These are phyloP conservation scores for Gonioctena quinquepunctata DNA, from an alignment of 1,140 invertebrate genomes.

Conservation along the genomic window DNA sequence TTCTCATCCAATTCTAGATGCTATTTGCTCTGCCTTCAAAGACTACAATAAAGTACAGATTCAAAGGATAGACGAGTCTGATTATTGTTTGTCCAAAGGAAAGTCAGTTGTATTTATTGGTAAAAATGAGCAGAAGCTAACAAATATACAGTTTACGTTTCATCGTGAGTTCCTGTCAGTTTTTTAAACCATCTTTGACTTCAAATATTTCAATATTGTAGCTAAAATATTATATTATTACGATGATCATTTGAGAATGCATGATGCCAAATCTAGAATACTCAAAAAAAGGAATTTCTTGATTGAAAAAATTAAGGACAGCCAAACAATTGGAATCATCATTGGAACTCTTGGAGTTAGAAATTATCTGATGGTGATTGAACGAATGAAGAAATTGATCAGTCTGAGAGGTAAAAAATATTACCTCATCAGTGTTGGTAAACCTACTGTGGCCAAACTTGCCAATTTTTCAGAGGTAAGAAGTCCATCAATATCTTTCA, in stretches of 20 bases:
- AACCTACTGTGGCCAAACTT: slow-evolving; percentile 88
- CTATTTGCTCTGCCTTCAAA: slow-evolving; percentile 43
- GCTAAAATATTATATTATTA: slow-evolving; percentile 60
- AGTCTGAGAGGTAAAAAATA: slow-evolving; percentile 78
- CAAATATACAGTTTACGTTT: slow-evolving; percentile 41
- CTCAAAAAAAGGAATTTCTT: slow-evolving; percentile 81
- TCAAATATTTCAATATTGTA: slow-evolving; percentile 41
- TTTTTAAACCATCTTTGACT: neutral
- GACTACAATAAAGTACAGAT: slow-evolving; percentile 50
- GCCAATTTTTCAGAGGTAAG: slow-evolving; percentile 88
- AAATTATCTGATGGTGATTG: slow-evolving; percentile 79
- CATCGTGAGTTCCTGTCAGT: slow-evolving; percentile 43
- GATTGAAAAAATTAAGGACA: slow-evolving; percentile 88
- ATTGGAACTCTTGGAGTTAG: slow-evolving; percentile 84
- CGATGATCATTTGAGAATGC: slow-evolving; percentile 54
- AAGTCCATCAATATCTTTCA: slow-evolving; percentile 17
- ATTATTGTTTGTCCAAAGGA: slow-evolving; percentile 13
- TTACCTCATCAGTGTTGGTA: slow-evolving; percentile 91
- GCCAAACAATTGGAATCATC: slow-evolving; percentile 82
- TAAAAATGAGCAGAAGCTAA: slow-evolving; percentile 40
- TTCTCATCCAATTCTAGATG: slow-evolving; percentile 16
- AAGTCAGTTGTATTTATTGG: slow-evolving; percentile 40
- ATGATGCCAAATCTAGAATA: slow-evolving; percentile 60
- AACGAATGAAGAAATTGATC: slow-evolving; percentile 72
- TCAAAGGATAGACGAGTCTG: slow-evolving; percentile 35